Conservation (phyloP, 2,113 vertebrate species). For the Clarias macrocephalus region DNA sequence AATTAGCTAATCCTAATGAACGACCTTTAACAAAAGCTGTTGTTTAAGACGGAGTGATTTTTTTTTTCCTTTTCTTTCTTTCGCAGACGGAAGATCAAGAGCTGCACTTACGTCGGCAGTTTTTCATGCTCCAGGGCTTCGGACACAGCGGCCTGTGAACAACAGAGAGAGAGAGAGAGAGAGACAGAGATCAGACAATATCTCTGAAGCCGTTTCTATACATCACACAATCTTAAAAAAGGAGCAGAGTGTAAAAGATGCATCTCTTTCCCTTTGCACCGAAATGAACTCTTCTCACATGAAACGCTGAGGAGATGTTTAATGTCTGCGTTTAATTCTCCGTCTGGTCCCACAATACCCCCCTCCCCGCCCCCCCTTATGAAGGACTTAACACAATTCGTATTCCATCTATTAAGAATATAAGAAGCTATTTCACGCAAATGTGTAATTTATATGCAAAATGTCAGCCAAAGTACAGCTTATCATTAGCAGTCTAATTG, state of each 20-base stretch:
- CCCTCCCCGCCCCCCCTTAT: not conserved
- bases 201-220: slow-evolving; percentile 18
- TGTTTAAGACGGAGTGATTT: not conserved
- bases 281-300: slow-evolving; percentile 30
- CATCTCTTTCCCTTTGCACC: not conserved
- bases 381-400: slow-evolving; percentile 53
- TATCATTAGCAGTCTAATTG: slow-evolving; percentile 61
- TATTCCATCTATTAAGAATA: slow-evolving; percentile 59
- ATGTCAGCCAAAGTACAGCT: slow-evolving; percentile 59
- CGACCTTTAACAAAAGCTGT: not conserved
- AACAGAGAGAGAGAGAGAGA: slow-evolving; percentile 11
- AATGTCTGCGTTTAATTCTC: slow-evolving; percentile 48
- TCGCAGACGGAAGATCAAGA: not conserved
- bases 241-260: slow-evolving; percentile 4
- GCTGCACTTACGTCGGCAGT: slow-evolving; percentile 41
- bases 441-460: slow-evolving; percentile 63
- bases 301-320: slow-evolving; percentile 39
- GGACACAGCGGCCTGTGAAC: slow-evolving; percentile 32
- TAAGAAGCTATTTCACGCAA: slow-evolving; percentile 56
- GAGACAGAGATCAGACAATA: slow-evolving; percentile 31
- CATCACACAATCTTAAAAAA: slow-evolving; percentile 15
- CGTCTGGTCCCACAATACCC: slow-evolving; percentile 1
- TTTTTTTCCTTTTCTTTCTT: no score
- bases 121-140: slow-evolving; percentile 10
- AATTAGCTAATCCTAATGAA: slow-evolving; percentile 9